Evolutionary conservation across 2,113 vertebrate genomes (phyloP).

Genomic region (Girardinichthys multiradiatus): DNA sequence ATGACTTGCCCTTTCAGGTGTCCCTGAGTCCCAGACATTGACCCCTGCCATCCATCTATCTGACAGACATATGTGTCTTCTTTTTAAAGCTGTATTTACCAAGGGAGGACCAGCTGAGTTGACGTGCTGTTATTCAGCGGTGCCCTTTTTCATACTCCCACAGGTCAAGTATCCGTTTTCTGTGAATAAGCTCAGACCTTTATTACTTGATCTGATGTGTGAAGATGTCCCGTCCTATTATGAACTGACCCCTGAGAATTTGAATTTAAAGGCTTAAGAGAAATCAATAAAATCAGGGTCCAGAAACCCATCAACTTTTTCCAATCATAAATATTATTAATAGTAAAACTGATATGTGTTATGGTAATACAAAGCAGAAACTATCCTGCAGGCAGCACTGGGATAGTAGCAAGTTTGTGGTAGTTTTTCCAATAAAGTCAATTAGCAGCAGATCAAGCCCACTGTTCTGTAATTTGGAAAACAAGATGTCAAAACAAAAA

Average conservation of each 20-base stretch:
- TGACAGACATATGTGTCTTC: constrained; percentile 33
- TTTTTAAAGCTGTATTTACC: constrained; percentile 27
- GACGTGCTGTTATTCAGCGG: constrained; percentile 13
- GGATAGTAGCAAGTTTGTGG: too few relatives aligned
- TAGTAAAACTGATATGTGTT: too few relatives aligned
- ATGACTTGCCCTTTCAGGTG: constrained; percentile 53
- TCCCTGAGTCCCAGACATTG: constrained; percentile 41
- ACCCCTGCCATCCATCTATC: constrained; percentile 57
- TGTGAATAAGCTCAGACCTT: constrained; percentile 4
- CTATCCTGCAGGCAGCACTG: too few relatives aligned
- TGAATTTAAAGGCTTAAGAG: not conserved
- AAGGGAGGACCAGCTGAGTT: constrained; percentile 35
- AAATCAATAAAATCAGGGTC: not conserved
- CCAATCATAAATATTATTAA: too few relatives aligned
- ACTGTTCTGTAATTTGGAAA: too few relatives aligned
- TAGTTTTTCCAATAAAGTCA: too few relatives aligned
- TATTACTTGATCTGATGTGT: not conserved
- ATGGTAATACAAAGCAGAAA: too few relatives aligned
- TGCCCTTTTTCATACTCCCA: constrained; percentile 4
- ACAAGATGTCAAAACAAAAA: too few relatives aligned
- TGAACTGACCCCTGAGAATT: not conserved
- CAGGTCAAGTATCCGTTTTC: constrained; percentile 15
- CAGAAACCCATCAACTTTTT: not conserved
- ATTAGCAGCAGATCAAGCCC: too few relatives aligned
- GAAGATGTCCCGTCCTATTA: not conserved